phyloP scores from a whole-genome alignment of 2,113 vertebrate genomes.

The Tenrec ecaudatus region DNA sequence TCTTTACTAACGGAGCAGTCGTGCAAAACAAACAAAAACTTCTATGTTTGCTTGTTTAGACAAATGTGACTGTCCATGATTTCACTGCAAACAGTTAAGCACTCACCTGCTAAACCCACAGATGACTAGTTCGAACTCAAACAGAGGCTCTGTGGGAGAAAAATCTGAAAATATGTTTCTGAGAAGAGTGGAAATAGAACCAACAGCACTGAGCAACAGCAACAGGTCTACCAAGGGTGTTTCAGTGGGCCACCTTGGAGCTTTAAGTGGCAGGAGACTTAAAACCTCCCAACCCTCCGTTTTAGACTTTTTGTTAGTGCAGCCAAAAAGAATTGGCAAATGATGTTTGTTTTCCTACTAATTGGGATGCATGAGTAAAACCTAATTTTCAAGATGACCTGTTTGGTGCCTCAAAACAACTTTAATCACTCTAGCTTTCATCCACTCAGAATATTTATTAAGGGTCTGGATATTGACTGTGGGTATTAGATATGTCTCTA shows the following conservation, averaged over 20 bases:
- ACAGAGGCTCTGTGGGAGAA: background rate
- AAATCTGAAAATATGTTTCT: background rate
- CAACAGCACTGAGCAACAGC: background rate
- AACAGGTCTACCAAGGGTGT: background rate
- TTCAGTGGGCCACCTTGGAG: slow-evolving; percentile 33
- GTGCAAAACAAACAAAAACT: slow-evolving; percentile 41
- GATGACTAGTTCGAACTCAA: background rate
- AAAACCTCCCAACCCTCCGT: background rate
- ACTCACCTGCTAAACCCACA: background rate
- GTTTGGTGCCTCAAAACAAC: slow-evolving; percentile 1
- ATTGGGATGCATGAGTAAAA: slow-evolving; percentile 57
- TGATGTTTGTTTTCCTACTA: slow-evolving; percentile 53
- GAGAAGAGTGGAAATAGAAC: background rate
- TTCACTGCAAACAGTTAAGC: background rate
- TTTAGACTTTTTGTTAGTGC: slow-evolving; percentile 45
- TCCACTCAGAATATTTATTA: slow-evolving; percentile 39
- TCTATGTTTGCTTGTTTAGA: slow-evolving; percentile 21
- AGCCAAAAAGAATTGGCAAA: slow-evolving; percentile 63
- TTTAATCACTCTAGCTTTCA: slow-evolving; percentile 16
- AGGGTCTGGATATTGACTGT: slow-evolving; percentile 28
- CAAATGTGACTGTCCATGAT: slow-evolving; percentile 33
- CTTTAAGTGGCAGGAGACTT: slow-evolving; percentile 36
- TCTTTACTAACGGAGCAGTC: slow-evolving; percentile 46
- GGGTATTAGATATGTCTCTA: background rate
- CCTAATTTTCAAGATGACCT: slow-evolving; percentile 40